Base-by-base conservation (phyloP, 2,888 invertebrate species). In the Tachina lurida region DNA sequence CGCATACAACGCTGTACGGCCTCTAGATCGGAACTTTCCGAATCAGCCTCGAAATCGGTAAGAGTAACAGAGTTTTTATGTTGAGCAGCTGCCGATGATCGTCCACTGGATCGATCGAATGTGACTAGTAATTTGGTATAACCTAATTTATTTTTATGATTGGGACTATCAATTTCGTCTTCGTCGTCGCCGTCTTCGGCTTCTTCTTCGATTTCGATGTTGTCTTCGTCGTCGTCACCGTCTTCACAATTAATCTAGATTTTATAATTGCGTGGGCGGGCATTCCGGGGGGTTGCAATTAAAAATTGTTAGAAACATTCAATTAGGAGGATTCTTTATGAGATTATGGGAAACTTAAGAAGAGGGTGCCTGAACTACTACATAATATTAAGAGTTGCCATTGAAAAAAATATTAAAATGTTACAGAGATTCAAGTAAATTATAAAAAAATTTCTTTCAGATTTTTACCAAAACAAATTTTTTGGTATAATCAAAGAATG, bases 41-140 rank as follows among this genome's bases (percentile, higher is more conserved):
- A 94, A 89, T 95, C 95, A 45, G 95, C 95, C 88, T 95, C 95
- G 89, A 94, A 95, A 88, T 94, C 94, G 76, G 91, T 92, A 47
- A 91, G 88, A 3, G 91, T 91, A 13, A 74, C 58, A 5, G 54
- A 49, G 9, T 56, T 15, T 83, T 80, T 86, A 39, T 73, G 68
- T 41, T 75, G 82, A 22, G 91, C 89, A 17, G 89, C 86, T 45
- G 89, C 87, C n/a, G 86, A 83, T 43, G 87, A 68, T 54, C 83
- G 54, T 86, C 63, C 52, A 76, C 73, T 63, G 75, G 86, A 87
- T 41, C 88, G 85, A 47, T 87, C 87, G 65, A 88, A 87, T 80
- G 87, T 88, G 87, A 88, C 88, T 87, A 89, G 87, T 15, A 88
- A 84, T 52, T 88, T 87, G 70, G 75, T 90, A 87, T 86, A 89